Conservation (phyloP, 2,888 invertebrate species). For the Cosmia pyralina region DNA sequence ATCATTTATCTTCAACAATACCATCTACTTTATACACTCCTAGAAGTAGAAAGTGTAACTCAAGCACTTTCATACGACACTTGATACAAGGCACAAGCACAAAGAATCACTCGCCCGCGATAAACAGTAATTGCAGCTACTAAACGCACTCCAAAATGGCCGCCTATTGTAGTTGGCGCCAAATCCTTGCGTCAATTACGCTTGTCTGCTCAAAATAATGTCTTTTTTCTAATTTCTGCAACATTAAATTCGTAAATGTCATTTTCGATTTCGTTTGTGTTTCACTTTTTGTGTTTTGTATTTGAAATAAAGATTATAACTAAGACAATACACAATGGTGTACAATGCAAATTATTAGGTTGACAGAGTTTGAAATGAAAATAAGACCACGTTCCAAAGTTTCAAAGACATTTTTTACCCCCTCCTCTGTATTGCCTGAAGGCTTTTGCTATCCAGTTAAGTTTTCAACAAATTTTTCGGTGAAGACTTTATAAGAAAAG, state of each 20-base stretch:
- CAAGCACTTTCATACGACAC: slow-evolving; percentile 50
- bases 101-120: slow-evolving; percentile 49
- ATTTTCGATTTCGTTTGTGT: slow-evolving; percentile 59
- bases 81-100: slow-evolving; percentile 47
- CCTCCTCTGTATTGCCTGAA: neutral
- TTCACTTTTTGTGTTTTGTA: slow-evolving; percentile 54
- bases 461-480: neutral
- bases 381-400: slow-evolving; percentile 16
- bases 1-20: slow-evolving; percentile 33
- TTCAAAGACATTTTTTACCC: neutral
- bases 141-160: slow-evolving; percentile 61
- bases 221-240: slow-evolving; percentile 56
- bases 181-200: slow-evolving; percentile 64
- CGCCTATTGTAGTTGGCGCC: slow-evolving; percentile 63
- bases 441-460: no score
- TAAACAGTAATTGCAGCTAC: slow-evolving; percentile 54
- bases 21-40: neutral
- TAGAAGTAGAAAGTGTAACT: slow-evolving; percentile 60
- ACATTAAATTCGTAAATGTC: slow-evolving; percentile 58
- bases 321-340: neutral
- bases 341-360: slow-evolving; percentile 45
- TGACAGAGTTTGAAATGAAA: slow-evolving; percentile 51
- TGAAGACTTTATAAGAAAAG: neutral
- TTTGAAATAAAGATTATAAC: slow-evolving; percentile 26
- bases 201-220: slow-evolving; percentile 50